Base-by-base conservation (phyloP, 2,888 invertebrate species). In the Lochmaea capreae region DNA sequence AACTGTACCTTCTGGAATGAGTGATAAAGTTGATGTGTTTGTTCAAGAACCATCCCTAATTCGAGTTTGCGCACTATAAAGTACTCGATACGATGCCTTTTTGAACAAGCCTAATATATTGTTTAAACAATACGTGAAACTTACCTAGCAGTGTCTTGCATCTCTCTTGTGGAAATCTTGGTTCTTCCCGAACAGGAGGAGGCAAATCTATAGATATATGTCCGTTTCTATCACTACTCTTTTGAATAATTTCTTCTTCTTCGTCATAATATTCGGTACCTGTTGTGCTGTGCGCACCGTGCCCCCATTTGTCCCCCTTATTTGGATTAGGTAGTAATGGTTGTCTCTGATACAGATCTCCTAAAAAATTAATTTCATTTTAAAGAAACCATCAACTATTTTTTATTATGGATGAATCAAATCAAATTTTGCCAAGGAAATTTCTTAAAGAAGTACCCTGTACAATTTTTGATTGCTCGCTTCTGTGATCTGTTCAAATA, bases 91-190 rank as follows among this genome's bases (percentile, higher is more conserved):
- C n/a, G n/a, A n/a, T n/a, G n/a, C n/a, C n/a, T n/a, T n/a, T n/a
- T n/a, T n/a, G n/a, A n/a, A n/a, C n/a, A n/a, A n/a, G n/a, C n/a
- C n/a, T n/a, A n/a, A n/a, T n/a, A n/a, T n/a, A n/a, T 33, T 33
- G 33, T 52, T 18, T 16, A 3, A n/a, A 65, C 9, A 49, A 11
- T 26, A n/a, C 3, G 9, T 39, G 42, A 1, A 39, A 52, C 74
- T 76, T 84, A 90, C 91, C 90, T 79, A 92, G 85, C 79, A 92
- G 87, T 22, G 95, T 95, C 90, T 95, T 95, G 91, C 93, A 93
- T 86, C 94, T 92, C 88, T 95, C 95, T 86, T 94, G 94, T 52
- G 95, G 95, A 87, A 92, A 95, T 82, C 93, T 89, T 26, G 91
- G 91, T 84, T 94, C 94, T 83, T 94, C 94, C 81, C 93, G 89